Conservation (phyloP, 2,888 invertebrate genomes). For the Drosophila multiciliata region DNA sequence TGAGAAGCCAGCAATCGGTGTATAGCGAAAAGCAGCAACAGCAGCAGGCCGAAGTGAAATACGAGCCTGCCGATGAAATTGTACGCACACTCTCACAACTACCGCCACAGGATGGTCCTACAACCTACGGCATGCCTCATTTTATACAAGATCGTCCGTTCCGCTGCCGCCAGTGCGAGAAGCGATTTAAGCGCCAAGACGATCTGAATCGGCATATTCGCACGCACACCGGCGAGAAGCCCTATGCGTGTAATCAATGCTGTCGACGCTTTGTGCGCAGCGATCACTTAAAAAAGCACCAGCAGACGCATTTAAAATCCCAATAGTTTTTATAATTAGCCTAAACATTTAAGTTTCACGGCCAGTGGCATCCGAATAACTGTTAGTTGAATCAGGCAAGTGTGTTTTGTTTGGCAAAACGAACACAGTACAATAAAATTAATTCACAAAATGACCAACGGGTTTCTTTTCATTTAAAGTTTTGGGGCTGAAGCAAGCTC, state of each 20-base stretch:
- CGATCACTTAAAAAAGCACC: conserved; percentile 83
- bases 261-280: conserved; percentile 80
- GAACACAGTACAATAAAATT: conserved; percentile 73
- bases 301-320: conserved; percentile 79
- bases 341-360: conserved; percentile 47
- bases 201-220: conserved; percentile 83
- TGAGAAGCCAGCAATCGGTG: conserved; percentile 40
- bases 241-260: conserved; percentile 78
- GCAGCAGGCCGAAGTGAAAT: conserved; percentile 59
- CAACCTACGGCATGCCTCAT: conserved; percentile 74
- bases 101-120: conserved; percentile 70
- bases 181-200: conserved; percentile 82
- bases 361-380: conserved; percentile 70
- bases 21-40: conserved; percentile 52
- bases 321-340: conserved; percentile 66
- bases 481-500: neutral
- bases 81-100: conserved; percentile 64
- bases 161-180: conserved; percentile 75
- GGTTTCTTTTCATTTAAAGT: neutral
- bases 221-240: conserved; percentile 83
- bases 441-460: conserved; percentile 56
- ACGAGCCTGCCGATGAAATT: conserved; percentile 64
- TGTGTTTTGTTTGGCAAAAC: conserved; percentile 46
- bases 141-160: conserved; percentile 77
- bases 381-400: conserved; percentile 71